Evolutionary conservation across 2,797 vertebrate genomes (phyloP).

Genomic region (Tamandua tetradactyla): DNA sequence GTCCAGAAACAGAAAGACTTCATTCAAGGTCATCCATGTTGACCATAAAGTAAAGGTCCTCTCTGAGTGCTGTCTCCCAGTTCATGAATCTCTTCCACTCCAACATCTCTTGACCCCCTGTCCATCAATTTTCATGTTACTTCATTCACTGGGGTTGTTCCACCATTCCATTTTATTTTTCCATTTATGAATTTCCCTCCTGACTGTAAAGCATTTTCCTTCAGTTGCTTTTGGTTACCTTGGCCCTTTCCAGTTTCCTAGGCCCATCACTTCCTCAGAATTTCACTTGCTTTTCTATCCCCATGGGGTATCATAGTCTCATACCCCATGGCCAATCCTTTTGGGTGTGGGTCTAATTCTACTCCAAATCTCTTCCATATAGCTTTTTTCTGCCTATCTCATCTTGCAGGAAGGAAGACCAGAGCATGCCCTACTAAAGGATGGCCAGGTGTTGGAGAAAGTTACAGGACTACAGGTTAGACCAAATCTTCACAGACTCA

Average conservation of each 20-base stretch:
- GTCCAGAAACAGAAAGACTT: too few species aligned
- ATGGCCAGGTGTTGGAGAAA: neutral
- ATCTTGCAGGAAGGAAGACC: neutral
- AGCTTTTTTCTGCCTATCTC: neutral
- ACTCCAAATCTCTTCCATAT: too few species aligned
- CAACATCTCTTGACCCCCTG: neutral
- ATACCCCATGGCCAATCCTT: neutral
- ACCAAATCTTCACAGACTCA: neutral
- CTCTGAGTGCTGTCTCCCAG: neutral
- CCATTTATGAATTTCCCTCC: neutral
- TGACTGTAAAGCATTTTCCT: neutral
- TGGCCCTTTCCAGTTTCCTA: neutral
- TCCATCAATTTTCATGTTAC: neutral
- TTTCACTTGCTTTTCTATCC: neutral
- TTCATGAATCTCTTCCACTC: too few species aligned
- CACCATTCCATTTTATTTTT: neutral
- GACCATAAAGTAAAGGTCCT: neutral
- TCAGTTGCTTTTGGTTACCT: neutral
- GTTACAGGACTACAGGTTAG: rapidly evolving
- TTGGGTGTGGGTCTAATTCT: neutral
- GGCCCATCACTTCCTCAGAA: neutral
- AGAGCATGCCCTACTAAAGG: neutral
- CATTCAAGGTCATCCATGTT: too few species aligned
- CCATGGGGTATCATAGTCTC: too few species aligned
- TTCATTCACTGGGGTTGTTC: neutral